Percentiles rank a stretch among this genome's conserved stretches.
Conservation (phyloP, 2,113 vertebrate species). For the Pollimyrus isidori region DNA sequence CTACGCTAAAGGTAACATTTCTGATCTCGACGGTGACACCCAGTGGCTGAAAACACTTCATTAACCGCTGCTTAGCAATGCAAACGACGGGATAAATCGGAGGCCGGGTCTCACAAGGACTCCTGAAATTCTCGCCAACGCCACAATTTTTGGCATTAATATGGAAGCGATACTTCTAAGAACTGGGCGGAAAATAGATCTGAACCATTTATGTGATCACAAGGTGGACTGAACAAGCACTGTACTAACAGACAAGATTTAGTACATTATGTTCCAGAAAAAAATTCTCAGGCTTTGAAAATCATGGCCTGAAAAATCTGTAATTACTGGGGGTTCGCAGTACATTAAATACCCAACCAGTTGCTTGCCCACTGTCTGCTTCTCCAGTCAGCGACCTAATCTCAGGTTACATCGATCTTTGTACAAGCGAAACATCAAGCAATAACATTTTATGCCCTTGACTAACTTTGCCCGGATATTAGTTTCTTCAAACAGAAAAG, state of each 20-base stretch:
- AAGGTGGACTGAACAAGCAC: background rate
- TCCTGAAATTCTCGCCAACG: background rate
- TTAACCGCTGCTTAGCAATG: slow-evolving; percentile 20
- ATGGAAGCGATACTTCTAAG: slow-evolving; percentile 20
- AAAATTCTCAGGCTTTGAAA: background rate
- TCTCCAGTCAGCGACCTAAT: background rate
- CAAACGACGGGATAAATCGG: slow-evolving; percentile 26
- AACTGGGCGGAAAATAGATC: slow-evolving; percentile 28
- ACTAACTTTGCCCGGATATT: background rate
- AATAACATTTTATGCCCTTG: background rate
- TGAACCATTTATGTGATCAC: slow-evolving; percentile 1
- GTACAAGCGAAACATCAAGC: background rate
- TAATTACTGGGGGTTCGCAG: background rate
- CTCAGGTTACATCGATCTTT: background rate
- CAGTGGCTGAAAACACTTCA: slow-evolving; percentile 7
- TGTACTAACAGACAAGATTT: background rate
- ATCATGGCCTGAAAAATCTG: background rate
- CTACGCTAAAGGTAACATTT: slow-evolving; percentile 19
- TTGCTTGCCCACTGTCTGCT: background rate
- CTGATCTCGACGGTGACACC: background rate
- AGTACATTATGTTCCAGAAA: background rate
- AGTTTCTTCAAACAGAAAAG: background rate
- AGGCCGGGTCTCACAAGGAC: background rate
- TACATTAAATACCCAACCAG: background rate
- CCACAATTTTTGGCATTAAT: slow-evolving; percentile 26